Percentiles rank a stretch among this genome's conserved stretches.
phyloP scores from a whole-genome alignment of 2,797 vertebrate genomes.

The Eidolon dupreanum region DNA sequence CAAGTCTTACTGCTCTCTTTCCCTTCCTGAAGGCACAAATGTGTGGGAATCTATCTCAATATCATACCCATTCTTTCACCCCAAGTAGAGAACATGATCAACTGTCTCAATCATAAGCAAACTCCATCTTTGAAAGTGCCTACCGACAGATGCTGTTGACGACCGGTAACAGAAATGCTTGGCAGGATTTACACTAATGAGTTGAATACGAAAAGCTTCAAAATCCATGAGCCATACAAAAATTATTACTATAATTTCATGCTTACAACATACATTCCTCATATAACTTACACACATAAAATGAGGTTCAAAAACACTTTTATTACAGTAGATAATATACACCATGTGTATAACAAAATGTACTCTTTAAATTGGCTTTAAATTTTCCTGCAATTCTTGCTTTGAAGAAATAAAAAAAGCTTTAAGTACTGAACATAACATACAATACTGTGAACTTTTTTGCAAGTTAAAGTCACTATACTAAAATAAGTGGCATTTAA shows the following conservation, averaged over 20 bases:
- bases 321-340: conserved; percentile 65
- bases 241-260: conserved; percentile 67
- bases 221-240: conserved; percentile 49
- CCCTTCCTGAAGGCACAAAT: background rate
- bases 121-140: background rate
- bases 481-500: conserved; percentile 53
- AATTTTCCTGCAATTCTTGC: conserved; percentile 42
- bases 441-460: conserved; percentile 15
- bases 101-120: background rate
- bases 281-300: conserved; percentile 69
- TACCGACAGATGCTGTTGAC: background rate
- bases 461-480: conserved; percentile 14
- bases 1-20: background rate
- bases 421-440: conserved; percentile 36
- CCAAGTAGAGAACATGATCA: background rate
- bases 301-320: conserved; percentile 66
- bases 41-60: background rate
- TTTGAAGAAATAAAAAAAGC: conserved; percentile 55
- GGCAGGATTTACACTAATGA: conserved; percentile 21
- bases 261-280: conserved; percentile 60
- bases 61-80: background rate
- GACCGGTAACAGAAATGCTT: background rate
- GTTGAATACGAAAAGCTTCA: conserved; percentile 18
- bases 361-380: conserved; percentile 57
- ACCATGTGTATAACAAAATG: conserved; percentile 69